Base-by-base conservation (phyloP, 2,888 invertebrate species). In the Ceriagrion tenellum region DNA sequence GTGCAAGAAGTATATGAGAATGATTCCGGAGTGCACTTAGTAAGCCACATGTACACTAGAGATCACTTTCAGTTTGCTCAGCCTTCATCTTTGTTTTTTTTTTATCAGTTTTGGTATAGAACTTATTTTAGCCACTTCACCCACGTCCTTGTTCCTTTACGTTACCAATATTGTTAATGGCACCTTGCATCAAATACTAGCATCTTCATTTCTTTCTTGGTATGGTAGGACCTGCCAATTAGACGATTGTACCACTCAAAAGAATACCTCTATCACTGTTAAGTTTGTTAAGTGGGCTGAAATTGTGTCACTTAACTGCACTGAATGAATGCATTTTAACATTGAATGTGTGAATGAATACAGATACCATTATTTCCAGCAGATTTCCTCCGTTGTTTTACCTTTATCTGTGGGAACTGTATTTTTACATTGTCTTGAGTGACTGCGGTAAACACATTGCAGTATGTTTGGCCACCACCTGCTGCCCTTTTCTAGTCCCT, bases 11-110 rank as follows among this genome's bases (percentile, higher is more conserved):
- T 47, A 6, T 93, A 8, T 23, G 3, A 74, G 18, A n/a, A n/a
- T 55, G 23, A 47, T 47, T 2, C 18, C 47, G 16, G 81, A 47
- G n/a, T 74, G 74, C 69, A 93, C 69, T 93, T 74, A 69, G 69
- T 20, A 93, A 93, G 93, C 93, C 93, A 93, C 93, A 93, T 93
- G 93, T 93, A 93, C 93, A 93, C 93, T 93, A 63, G 26, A 93
- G 74, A 74, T 93, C 40, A 47, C 63, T 40, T 93, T 47, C 20
- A 74, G 13, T 74, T 40, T 59, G 26, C 63, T 47, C 55, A 89
- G n/a, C 55, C 55, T n/a, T 89, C 69, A 95, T 81, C 6, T 95
- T 35, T 88, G 1, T 20, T 16, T 81, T 12, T 12, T 81, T 30
- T 81, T 81, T 74, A 30, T 81, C 13, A 3, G 30, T 35, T 35